Base-by-base conservation (phyloP, 1,140 invertebrate genomes). In the Aphelinus atriplicis region DNA sequence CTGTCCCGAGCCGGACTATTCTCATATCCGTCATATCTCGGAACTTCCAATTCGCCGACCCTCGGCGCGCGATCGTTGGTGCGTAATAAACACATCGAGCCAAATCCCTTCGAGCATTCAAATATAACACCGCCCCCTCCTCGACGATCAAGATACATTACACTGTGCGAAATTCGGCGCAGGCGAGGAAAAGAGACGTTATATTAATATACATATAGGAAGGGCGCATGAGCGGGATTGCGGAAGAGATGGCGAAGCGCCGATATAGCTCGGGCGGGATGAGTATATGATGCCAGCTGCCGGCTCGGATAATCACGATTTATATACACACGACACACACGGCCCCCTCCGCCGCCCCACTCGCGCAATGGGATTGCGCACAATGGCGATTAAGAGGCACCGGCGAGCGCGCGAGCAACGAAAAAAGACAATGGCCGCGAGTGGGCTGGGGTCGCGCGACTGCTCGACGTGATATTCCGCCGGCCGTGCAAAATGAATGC, bases 261-360 rank as follows among this genome's bases (percentile, higher is more conserved):
- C 2, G 26, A 26, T 9, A 3, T 42, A 43, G 7, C 26, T 48
- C 42, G 62, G 9, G 48, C 26, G 51, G n/a, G 50, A 45, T 2
- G 47, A 56, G 26, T n/a, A 56, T 3, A 6, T 3, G 1, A 56
- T n/a, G 43, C 4, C 6, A 58, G n/a, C 57, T 26, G 26, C 26
- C 26, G 26, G 7, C 65, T 45, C 51, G 47, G 3, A 43, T 70
- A 70, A 61, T 48, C 26, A 51, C 67, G 45, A 70, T 70, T 70
- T 70, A 70, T 26, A 57, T 60, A 26, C 7, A 7, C 26, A 7
- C 10, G 3, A 10, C 67, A 43, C 48, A 9, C 55, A 45, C 42
- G 2, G n/a, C 6, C 1, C 62, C 1, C 48, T 10, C 62, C 48
- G 3, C 5, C 50, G n/a, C 2, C 2, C 7, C 5, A 57, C 9